phyloP scores from a whole-genome alignment of 1,140 invertebrate species.

The Diorhabda elongata region DNA sequence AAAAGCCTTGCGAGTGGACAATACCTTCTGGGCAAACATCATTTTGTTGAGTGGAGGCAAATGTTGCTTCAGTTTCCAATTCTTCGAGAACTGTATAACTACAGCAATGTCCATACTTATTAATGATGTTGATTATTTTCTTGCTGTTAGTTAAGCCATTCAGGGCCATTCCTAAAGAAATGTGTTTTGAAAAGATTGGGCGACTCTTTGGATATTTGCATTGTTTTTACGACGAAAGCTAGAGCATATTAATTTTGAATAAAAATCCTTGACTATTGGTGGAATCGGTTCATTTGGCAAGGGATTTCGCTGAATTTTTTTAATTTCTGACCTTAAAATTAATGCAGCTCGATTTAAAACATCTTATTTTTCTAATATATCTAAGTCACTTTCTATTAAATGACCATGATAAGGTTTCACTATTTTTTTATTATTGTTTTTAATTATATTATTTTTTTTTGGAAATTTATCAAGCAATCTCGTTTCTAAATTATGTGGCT shows the following conservation, averaged over 20 bases:
- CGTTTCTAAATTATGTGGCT: background rate
- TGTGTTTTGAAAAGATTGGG: conserved; percentile 38
- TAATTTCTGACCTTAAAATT: conserved; percentile 35
- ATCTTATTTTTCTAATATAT: background rate
- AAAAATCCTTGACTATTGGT: conserved; percentile 37
- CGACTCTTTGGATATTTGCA: conserved; percentile 23
- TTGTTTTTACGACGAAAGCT: conserved; percentile 29
- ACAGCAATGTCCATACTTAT: conserved; percentile 42
- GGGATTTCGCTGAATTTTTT: conserved; percentile 28
- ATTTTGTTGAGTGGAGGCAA: conserved; percentile 21
- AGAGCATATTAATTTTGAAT: conserved; percentile 33
- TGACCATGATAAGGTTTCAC: background rate
- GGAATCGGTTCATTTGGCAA: conserved; percentile 37
- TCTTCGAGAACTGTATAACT: conserved; percentile 42
- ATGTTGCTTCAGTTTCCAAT: conserved; percentile 42
- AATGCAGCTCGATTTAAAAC: conserved; percentile 24
- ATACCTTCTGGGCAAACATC: conserved; percentile 36
- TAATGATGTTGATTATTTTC: conserved; percentile 41
- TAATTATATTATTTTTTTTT: background rate
- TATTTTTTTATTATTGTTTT: background rate
- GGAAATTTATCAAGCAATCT: background rate
- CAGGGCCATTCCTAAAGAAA: conserved; percentile 40
- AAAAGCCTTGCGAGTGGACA: conserved; percentile 16
- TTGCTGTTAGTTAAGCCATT: conserved; percentile 41
- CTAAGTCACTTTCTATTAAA: background rate